Base-by-base conservation (phyloP, 2,888 invertebrate species). In the Cylindroiulus punctatus region DNA sequence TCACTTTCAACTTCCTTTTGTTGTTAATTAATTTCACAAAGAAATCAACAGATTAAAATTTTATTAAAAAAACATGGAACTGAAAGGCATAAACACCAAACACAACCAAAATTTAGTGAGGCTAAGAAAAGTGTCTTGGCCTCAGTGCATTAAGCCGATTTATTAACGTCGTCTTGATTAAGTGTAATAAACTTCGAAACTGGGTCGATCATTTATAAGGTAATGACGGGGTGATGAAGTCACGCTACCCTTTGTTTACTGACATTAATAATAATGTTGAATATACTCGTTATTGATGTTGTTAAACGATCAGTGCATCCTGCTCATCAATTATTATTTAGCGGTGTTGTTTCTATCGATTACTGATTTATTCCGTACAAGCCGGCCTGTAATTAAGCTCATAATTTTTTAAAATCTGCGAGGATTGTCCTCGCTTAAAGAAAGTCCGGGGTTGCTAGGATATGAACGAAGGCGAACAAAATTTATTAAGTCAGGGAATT, bases 401-500 rank as follows among this genome's bases (percentile, higher is more conserved):
- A 10, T 10, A 47, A 47, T 57, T 57, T 57, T 52, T 57, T 57
- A 57, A 57, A n/a, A 2, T 14, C 17, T 7, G 1, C n/a, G n/a
- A n/a, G 52, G 52, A 57, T 57, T 57, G 52, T n/a, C 52, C 52
- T 57, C 17, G 47, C 17, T 19, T 57, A n/a, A 57, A n/a, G 14
- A n/a, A 57, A 57, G n/a, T n/a, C 5, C 12, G 52, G 12, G 52
- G 52, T 57, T 57, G 52, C 52, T 57, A 57, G 52, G 52, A 57
- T 57, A 57, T 57, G 52, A 17, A n/a, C n/a, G 17, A 19, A 52
- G 47, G 47, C 47, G 17, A 52, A 17, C 47, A 52, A 52, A 52
- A 57, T 57, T 57, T 57, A 57, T 57, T 19, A 57, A 57, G 52
- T 57, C 52, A n/a, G 52, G 14, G 19, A 57, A 57, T 57, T 57